A percentile compares a stretch with the other conserved stretches of the same genome.
These are phyloP conservation scores for Hemiscyllium ocellatum DNA, from an alignment of 2,113 vertebrate species.

Conservation along the genomic window DNA sequence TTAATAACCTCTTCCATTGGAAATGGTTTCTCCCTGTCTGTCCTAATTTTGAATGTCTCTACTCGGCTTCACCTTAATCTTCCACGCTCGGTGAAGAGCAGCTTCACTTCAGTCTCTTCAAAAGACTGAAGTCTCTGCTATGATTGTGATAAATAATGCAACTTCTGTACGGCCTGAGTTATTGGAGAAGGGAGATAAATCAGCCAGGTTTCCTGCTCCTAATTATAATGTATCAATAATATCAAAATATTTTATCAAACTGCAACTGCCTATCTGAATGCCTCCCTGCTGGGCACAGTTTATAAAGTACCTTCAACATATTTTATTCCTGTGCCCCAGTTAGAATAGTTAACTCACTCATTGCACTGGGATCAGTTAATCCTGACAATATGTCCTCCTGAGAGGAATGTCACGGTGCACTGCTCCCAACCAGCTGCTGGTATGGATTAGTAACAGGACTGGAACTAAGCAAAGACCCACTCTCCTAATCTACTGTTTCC, in stretches of 20 bases:
- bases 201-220: not conserved
- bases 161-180: not conserved
- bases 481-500: not conserved
- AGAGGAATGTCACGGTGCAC: not conserved
- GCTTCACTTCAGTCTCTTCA: not conserved
- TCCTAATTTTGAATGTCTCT: not conserved
- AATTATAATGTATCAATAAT: not conserved
- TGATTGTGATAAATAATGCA: not conserved
- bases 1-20: not conserved
- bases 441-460: not conserved
- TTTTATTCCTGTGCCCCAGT: not conserved
- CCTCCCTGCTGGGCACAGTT: not conserved
- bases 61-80: not conserved
- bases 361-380: not conserved
- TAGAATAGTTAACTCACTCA: not conserved
- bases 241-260: not conserved
- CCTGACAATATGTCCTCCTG: not conserved
- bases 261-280: not conserved
- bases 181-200: not conserved
- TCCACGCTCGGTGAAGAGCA: not conserved
- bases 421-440: not conserved
- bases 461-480: not conserved
- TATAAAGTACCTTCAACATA: not conserved
- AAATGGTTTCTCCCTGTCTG: not conserved
- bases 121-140: not conserved